Conservation (phyloP, 2,113 vertebrate species). For the Bujurquina vittata region DNA sequence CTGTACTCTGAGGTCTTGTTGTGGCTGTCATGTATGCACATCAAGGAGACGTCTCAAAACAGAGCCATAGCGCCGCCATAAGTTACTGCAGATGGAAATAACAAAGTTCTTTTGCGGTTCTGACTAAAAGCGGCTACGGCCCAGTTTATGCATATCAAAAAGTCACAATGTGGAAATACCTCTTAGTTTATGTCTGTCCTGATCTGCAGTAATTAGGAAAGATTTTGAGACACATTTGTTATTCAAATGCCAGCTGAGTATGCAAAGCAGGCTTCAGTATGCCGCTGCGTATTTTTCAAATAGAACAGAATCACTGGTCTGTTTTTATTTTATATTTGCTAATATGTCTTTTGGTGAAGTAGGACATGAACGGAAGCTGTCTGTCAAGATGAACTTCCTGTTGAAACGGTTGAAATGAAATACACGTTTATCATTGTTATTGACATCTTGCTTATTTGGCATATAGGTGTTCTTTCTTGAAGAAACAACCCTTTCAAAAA, state of each 20-base stretch:
- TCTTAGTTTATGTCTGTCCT: background rate
- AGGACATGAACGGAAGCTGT: slow-evolving; percentile 32
- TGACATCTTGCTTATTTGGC: background rate
- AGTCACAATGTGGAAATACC: background rate
- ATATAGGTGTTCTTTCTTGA: background rate
- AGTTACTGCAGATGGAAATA: background rate
- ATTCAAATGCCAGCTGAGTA: background rate
- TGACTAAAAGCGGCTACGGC: background rate
- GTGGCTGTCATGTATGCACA: background rate
- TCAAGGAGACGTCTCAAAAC: background rate
- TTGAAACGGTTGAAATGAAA: background rate
- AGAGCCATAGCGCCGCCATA: background rate
- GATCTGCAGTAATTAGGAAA: background rate
- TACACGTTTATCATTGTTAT: background rate
- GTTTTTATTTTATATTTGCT: slow-evolving; percentile 1
- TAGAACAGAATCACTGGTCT: background rate
- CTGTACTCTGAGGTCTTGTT: background rate
- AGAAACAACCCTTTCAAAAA: background rate
- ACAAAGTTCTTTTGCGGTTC: background rate
- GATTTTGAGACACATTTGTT: background rate
- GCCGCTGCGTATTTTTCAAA: background rate
- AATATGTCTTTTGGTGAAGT: background rate
- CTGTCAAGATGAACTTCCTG: background rate
- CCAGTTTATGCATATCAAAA: background rate
- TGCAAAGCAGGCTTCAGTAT: too few species aligned